phyloP scores from a whole-genome alignment of 2,113 vertebrate genomes.

The Zapus hudsonius region DNA sequence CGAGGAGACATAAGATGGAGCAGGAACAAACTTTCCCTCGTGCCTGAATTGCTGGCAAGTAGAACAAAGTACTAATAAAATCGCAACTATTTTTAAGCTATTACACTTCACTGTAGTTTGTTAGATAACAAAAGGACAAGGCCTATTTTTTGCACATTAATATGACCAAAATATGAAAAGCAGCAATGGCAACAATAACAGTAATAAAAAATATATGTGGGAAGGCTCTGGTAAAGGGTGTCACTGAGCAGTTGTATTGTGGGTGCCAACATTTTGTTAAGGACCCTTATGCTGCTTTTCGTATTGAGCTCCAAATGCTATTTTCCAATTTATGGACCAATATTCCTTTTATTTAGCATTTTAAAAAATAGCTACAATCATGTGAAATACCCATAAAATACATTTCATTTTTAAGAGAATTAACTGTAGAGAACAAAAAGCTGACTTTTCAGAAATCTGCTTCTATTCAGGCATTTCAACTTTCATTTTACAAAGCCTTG shows the following conservation, averaged over 20 bases:
- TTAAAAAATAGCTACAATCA: constrained; percentile 68
- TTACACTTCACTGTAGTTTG: background rate
- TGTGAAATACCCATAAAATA: constrained; percentile 68
- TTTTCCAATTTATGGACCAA: constrained; percentile 35
- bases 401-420: constrained; percentile 77
- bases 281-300: constrained; percentile 34
- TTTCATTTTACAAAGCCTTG: constrained; percentile 85
- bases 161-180: background rate
- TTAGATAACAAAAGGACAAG: background rate
- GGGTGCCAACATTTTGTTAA: background rate
- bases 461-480: constrained; percentile 86
- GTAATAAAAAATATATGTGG: too few species aligned
- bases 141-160: background rate
- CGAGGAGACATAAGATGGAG: background rate
- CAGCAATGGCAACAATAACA: background rate
- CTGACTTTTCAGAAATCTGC: constrained; percentile 83
- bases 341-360: constrained; percentile 41
- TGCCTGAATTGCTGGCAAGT: background rate
- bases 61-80: background rate
- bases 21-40: background rate
- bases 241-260: background rate
- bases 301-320: constrained; percentile 39
- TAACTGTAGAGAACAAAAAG: constrained; percentile 75
- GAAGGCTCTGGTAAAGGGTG: background rate
- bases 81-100: background rate